Evolutionary conservation across 2,888 invertebrate species (phyloP), one percentile per base, ranked within the genome.

Genomic region (Tuta absoluta): DNA sequence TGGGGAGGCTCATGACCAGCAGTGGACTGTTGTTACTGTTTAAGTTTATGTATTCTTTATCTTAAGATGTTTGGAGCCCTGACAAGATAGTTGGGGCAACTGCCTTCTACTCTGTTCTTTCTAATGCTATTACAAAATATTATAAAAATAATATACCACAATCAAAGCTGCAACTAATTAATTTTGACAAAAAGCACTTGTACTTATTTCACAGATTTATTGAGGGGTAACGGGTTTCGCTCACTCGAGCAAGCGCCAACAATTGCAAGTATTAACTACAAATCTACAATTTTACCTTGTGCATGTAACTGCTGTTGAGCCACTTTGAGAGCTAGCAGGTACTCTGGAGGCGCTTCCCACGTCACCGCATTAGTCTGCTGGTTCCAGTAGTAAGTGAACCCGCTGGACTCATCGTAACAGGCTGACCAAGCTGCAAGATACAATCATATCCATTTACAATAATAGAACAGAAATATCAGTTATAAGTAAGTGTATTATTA

Each of bases 331-430:
- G 91, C 91, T 0, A 91, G 72, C 0, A 91, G 71, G 65, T 91
- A 91, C 69, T 91, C 93, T 0, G 89, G 87, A 0, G 94, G 93
- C n/a, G 93, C 92, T 69, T 93, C 93, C 94, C 93, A 94, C 0
- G 93, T 93, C 12, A 94, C 94, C 28, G 92, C 92, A 79, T 93
- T 93, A 0, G 93, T 93, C 58, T 87, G 84, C 68, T 93, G 89
- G 76, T 94, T 93, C 94, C 94, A 94, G 75, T 93, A 94, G 77
- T 94, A 94, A 2, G 92, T 92, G 76, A 92, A 93, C 0, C 94
- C 94, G 65, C 93, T 92, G 66, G 82, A 80, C 67, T 93, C 92
- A 78, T 94, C 94, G 63, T 93, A 92, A 69, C 93, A 93, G 8
- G 93, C 93, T 63, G 93, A 93, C 94, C 94, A 94, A 0, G 91